A percentile compares a stretch with the other conserved stretches of the same genome.
These are phyloP conservation scores for Metallyticus violacea DNA, from an alignment of 2,888 invertebrate species.

Conservation along the genomic window DNA sequence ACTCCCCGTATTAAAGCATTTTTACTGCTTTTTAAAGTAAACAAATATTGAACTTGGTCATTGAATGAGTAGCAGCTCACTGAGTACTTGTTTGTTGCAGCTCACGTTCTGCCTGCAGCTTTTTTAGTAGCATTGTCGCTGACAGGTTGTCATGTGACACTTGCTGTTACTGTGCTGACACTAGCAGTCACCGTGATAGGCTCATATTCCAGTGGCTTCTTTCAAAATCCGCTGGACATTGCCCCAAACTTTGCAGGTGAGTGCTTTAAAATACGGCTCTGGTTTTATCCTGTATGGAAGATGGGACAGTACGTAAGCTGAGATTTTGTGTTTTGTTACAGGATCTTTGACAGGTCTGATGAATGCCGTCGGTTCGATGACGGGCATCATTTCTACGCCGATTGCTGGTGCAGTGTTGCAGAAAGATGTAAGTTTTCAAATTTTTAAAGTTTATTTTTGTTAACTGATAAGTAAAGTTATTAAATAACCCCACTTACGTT, in stretches of 20 bases:
- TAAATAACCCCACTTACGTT: too few relatives aligned
- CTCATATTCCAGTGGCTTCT: conserved; percentile 40
- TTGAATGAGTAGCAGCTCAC: too few relatives aligned
- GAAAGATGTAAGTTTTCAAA: conserved; percentile 24
- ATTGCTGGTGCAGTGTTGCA: conserved; percentile 33
- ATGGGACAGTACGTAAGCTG: background rate
- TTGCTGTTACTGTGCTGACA: conserved; percentile 38
- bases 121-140: conserved; percentile 39
- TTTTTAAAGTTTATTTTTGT: too few relatives aligned
- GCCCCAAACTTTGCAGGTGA: conserved; percentile 43
- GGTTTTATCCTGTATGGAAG: background rate
- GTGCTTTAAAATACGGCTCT: background rate
- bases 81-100: conserved; percentile 27
- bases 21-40: too few relatives aligned
- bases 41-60: too few relatives aligned
- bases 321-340: background rate
- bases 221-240: conserved; percentile 42
- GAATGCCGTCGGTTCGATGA: conserved; percentile 35
- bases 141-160: conserved; percentile 38
- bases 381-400: conserved; percentile 34
- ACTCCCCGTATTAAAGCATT: too few relatives aligned
- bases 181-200: conserved; percentile 40
- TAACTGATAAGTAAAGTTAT: too few relatives aligned
- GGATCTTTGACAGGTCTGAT: conserved; percentile 36
- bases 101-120: conserved; percentile 39